These are phyloP conservation scores for Hafferia zeledoni DNA, from an alignment of 2,797 vertebrate genomes.

Conservation along the genomic window DNA sequence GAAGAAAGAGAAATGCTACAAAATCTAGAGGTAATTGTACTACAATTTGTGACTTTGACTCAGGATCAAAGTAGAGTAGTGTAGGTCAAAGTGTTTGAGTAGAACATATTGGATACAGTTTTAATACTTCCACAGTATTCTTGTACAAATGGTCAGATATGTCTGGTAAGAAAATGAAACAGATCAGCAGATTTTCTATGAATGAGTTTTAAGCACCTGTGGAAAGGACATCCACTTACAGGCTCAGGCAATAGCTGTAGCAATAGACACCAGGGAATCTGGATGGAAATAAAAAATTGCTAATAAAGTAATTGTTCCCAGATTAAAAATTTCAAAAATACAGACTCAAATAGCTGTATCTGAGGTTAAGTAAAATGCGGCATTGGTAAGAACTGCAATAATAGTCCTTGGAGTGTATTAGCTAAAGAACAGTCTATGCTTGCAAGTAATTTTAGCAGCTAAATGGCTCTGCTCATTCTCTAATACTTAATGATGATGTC, in stretches of 20 bases:
- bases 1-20: neutral
- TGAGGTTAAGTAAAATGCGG: neutral
- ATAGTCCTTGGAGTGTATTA: slow-evolving; percentile 23
- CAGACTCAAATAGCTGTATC: neutral
- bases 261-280: neutral
- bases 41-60: neutral
- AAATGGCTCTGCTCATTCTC: slow-evolving; percentile 14
- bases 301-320: neutral
- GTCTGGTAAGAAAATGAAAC: neutral
- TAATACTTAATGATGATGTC: neutral
- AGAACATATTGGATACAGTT: neutral
- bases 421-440: neutral
- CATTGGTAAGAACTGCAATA: neutral
- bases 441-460: slow-evolving; percentile 31
- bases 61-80: neutral
- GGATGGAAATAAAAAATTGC: neutral
- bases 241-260: neutral
- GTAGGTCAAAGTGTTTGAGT: neutral
- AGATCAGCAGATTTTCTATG: neutral
- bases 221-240: neutral
- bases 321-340: neutral
- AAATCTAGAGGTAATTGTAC: neutral
- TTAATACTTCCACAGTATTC: neutral
- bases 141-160: neutral
- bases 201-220: neutral